phyloP scores from a whole-genome alignment of 2,797 vertebrate genomes.

The Coccyzus lansbergi region DNA sequence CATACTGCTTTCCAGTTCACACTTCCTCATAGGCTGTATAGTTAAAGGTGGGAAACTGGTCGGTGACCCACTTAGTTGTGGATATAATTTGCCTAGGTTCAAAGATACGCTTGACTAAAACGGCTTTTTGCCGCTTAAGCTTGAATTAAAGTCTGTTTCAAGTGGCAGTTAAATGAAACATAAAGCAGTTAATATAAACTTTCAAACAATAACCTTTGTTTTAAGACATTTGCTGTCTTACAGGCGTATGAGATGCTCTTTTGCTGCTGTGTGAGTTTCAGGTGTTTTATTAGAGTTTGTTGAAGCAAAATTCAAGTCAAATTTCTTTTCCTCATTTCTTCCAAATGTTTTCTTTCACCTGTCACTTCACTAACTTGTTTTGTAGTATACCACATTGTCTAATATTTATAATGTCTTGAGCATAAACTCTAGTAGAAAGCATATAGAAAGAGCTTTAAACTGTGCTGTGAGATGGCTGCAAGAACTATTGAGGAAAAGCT shows the following conservation, averaged over 20 bases:
- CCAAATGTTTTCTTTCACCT: not conserved
- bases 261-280: not conserved
- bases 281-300: not conserved
- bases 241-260: not conserved
- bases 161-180: not conserved
- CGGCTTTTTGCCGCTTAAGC: not conserved
- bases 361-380: not conserved
- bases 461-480: not conserved
- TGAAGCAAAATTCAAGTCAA: not conserved
- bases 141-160: not conserved
- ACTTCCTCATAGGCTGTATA: fast-evolving
- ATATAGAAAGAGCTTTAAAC: not conserved
- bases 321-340: not conserved
- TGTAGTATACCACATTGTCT: not conserved
- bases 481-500: not conserved
- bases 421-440: not conserved
- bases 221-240: not conserved
- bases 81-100: not conserved
- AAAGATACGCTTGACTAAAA: not conserved
- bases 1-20: not conserved
- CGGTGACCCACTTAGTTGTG: not conserved
- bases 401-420: not conserved
- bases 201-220: not conserved
- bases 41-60: not conserved
- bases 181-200: not conserved